Evolutionary conservation across 1,140 invertebrate genomes (phyloP).

Genomic region (Plectrocnemia conspersa): DNA sequence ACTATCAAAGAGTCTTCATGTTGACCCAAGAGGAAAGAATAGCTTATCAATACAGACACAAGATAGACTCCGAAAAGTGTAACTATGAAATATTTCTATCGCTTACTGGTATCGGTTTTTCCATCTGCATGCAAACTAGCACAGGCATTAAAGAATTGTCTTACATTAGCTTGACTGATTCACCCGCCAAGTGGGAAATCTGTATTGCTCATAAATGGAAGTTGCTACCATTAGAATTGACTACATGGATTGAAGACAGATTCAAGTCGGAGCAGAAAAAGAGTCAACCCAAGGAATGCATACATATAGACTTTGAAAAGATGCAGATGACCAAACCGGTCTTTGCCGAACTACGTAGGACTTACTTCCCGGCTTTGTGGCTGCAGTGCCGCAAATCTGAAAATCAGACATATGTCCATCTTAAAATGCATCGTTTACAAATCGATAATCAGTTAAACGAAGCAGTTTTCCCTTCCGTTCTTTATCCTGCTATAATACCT

Average conservation of each 20-base stretch:
- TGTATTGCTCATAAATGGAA: conserved; percentile 76
- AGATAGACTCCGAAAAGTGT: conserved; percentile 66
- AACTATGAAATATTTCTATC: conserved; percentile 67
- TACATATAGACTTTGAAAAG: conserved; percentile 73
- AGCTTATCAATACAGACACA: conserved; percentile 61
- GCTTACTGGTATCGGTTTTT: conserved; percentile 65
- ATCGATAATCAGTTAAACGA: conserved; percentile 76
- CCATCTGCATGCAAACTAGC: conserved; percentile 52
- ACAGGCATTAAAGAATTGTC: conserved; percentile 57
- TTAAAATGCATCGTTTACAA: conserved; percentile 63
- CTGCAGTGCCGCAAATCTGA: conserved; percentile 66
- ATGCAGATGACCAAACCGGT: conserved; percentile 88
- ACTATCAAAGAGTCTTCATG: conserved; percentile 69
- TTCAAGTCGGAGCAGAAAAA: conserved; percentile 63
- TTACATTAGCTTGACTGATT: conserved; percentile 61
- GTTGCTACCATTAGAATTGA: conserved; percentile 67
- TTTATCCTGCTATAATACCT: conserved; percentile 56
- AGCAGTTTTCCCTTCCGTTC: conserved; percentile 70
- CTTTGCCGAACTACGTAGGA: conserved; percentile 70
- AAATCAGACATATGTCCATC: conserved; percentile 63
- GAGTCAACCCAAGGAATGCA: conserved; percentile 72
- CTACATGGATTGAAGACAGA: conserved; percentile 78
- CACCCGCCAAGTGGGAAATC: conserved; percentile 75
- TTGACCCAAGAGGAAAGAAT: conserved; percentile 76
- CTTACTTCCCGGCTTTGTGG: conserved; percentile 72